Base-by-base conservation (phyloP, 1,140 invertebrate genomes). In the Zaprionus camerounensis region DNA sequence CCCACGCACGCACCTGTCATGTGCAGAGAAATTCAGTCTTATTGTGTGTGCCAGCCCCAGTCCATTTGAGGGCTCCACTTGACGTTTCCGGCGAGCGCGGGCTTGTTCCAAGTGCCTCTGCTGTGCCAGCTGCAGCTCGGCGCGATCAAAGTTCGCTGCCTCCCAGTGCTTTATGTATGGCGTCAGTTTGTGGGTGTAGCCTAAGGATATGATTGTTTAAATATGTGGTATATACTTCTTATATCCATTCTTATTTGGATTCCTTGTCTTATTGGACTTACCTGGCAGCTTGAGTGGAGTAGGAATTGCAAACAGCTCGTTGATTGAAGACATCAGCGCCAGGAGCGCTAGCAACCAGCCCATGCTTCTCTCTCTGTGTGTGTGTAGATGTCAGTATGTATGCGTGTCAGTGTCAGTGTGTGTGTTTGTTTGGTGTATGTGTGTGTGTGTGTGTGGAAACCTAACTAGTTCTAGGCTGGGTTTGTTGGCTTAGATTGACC, bases 101-200 rank as follows among this genome's bases (percentile, higher is more conserved):
- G 86, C 91, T 62, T 92, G 90, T 56, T 92, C 91, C 76, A 92
- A 84, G 68, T 93, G 92, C 26, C 81, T 80, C 38, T 91, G 82
- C 68, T 92, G 92, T 9, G 92, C 92, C 7, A 76, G 69, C 72
- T 92, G 90, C 61, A 93, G 77, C 53, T 82, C 69, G 5, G 75
- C 61, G 56, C 90, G 90, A 87, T 92, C 90, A 62, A 91, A 93
- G 77, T 92, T 88, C 71, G 92, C 92, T 41, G 91, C 81, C 66
- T 93, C 92, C 92, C 92, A 93, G 72, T 93, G 92, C 24, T 85
- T 83, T 61, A 93, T 93, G 53, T 90, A 93, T 24, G 92, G 91
- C 53, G 91, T 92, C 59, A 93, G 77, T 38, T 80, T 91, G 70
- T 92, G 84, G 78, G 87, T 91, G 77, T 92, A 92, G 65, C 91